Percentiles rank a stretch among this genome's conserved stretches.
phyloP scores from a whole-genome alignment of 2,113 vertebrate species.

The Lasiurus cinereus region DNA sequence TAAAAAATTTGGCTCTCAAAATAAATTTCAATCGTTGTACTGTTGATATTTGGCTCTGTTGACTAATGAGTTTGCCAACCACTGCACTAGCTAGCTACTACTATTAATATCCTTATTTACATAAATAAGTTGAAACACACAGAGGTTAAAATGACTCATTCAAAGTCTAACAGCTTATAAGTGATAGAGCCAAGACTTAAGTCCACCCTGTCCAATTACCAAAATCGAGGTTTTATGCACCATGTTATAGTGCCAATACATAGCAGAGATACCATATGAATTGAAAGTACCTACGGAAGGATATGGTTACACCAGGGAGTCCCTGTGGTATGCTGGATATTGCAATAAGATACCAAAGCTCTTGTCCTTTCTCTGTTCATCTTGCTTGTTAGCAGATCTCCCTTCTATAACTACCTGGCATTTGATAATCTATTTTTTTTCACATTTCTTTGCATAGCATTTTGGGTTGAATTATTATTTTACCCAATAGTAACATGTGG shows the following conservation, averaged over 20 bases:
- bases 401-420: background rate
- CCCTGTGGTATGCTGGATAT: background rate
- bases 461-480: background rate
- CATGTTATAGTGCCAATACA: background rate
- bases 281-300: background rate
- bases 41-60: no score
- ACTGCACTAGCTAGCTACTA: background rate
- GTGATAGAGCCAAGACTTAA: background rate
- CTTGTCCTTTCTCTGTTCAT: background rate
- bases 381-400: constrained; percentile 4
- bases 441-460: background rate
- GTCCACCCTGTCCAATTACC: background rate
- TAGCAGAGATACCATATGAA: background rate
- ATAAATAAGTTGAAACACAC: background rate
- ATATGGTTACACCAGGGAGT: background rate
- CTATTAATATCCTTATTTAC: background rate
- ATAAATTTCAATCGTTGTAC: no score
- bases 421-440: background rate
- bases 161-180: constrained; percentile 9
- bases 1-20: no score
- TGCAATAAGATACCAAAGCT: background rate
- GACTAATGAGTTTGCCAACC: no score
- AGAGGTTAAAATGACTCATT: background rate
- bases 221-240: constrained; percentile 5
- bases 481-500: background rate